These are phyloP conservation scores for Oryzaephilus surinamensis DNA, from an alignment of 1,140 invertebrate species.

Conservation along the genomic window DNA sequence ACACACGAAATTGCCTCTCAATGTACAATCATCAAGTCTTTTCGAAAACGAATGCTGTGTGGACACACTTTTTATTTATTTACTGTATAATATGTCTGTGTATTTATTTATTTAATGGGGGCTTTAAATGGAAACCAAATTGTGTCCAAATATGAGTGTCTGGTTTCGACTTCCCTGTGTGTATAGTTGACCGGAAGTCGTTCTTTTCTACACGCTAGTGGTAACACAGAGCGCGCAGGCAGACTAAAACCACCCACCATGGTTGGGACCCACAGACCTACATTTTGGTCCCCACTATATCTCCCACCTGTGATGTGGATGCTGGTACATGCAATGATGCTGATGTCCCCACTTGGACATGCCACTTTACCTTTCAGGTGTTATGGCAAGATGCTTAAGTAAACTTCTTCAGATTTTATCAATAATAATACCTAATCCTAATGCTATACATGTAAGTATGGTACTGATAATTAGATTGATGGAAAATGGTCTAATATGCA, in stretches of 20 bases:
- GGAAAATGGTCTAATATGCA: too few species aligned
- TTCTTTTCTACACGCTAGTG: slow-evolving; percentile 23
- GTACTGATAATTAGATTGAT: too few species aligned
- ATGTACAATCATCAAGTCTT: neutral
- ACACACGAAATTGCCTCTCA: neutral
- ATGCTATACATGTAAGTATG: too few species aligned
- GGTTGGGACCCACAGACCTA: slow-evolving; percentile 25
- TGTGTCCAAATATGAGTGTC: neutral
- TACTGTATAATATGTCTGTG: slow-evolving; percentile 5
- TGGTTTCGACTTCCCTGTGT: slow-evolving; percentile 2
- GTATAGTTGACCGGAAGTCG: slow-evolving; percentile 18
- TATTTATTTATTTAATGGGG: slow-evolving; percentile 7
- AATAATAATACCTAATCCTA: too few species aligned
- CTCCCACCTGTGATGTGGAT: too few species aligned
- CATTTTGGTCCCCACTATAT: slow-evolving; percentile 24
- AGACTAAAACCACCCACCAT: slow-evolving; percentile 28
- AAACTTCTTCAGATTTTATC: too few species aligned
- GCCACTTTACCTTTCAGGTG: too few species aligned
- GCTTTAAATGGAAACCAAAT: slow-evolving; percentile 6
- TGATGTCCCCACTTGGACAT: slow-evolving; percentile 12
- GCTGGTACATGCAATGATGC: too few species aligned
- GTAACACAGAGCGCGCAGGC: slow-evolving; percentile 22
- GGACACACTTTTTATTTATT: slow-evolving; percentile 1
- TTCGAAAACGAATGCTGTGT: neutral
- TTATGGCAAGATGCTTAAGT: slow-evolving; percentile 5